phyloP scores from a whole-genome alignment of 2,797 vertebrate genomes.

The Eleutherodactylus coqui region DNA sequence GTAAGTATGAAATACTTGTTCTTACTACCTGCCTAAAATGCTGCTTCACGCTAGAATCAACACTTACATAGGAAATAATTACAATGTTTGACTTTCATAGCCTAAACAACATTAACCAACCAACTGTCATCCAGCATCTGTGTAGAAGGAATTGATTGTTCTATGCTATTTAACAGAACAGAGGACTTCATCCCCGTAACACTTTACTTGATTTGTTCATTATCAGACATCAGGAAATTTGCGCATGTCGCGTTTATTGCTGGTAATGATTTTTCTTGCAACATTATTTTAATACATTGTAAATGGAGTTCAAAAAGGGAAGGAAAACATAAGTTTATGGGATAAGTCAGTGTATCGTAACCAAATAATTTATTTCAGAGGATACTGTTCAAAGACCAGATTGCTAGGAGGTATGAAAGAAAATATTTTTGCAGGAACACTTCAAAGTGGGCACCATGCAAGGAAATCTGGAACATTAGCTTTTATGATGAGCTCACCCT shows the following conservation, averaged over 20 bases:
- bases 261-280: conserved; percentile 32
- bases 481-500: conserved; percentile 47
- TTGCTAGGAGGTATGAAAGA: conserved; percentile 47
- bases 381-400: conserved; percentile 37
- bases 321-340: background rate
- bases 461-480: conserved; percentile 44
- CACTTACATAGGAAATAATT: conserved; percentile 15
- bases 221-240: background rate
- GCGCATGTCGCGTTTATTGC: background rate
- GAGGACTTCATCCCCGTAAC: background rate
- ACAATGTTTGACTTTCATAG: background rate
- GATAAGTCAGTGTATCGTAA: conserved; percentile 9
- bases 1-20: background rate
- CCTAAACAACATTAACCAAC: background rate
- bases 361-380: conserved; percentile 38
- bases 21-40: background rate
- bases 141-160: background rate
- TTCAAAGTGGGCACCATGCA: conserved; percentile 56
- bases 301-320: conserved; percentile 36
- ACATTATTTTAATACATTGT: conserved; percentile 19
- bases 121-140: background rate
- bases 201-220: background rate
- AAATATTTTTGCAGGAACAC: conserved; percentile 53
- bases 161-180: background rate
- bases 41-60: background rate